Evolutionary conservation across 2,888 invertebrate species (phyloP), one percentile per base, ranked within the genome.

Genomic region (Monopis laevigella): DNA sequence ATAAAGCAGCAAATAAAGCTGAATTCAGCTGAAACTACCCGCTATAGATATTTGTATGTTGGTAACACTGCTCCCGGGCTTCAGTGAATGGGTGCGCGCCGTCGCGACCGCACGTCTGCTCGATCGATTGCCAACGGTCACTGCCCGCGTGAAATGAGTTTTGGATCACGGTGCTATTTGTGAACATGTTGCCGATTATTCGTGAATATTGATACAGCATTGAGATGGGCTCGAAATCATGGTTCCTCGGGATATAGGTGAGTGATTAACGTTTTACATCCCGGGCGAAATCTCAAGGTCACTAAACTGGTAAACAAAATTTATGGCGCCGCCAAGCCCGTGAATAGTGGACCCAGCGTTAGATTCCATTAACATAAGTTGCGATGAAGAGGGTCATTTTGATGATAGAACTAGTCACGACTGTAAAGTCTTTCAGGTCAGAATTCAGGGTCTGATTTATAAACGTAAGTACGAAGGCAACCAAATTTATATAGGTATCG

Each of bases 71-170:
- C 13, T 28, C 21, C 16, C 71, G 75, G 65, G 59, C 58, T 58
- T 58, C 74, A 80, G 80, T 80, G 75, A 73, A 75, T 74, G 59
- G 46, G 54, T 50, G 63, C 62, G 62, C 69, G 72, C 57, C 53
- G 52, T 51, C 46, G 30, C 17, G 17, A 13, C 26, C 29, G 26
- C 19, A 32, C 35, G 29, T 27, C 17, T 27, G 14, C 45, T 43
- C 48, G 48, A 46, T 49, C 47, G 43, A 44, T 49, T 45, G 32
- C 46, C 45, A 47, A 46, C 48, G 51, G 48, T 13, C 26, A 12
- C 5, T 11, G 5, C 26, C 10, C 12, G 16, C 39, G 39, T 11
- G 39, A 27, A 32, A 39, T 39, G 39, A 16, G 27, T 39, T 17
- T 11, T 12, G 39, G 39, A 39, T 39, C 26, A 27, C 39, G 27